A percentile compares a stretch with the other conserved stretches of the same genome.
Conservation (phyloP, 1,140 invertebrate genomes). For the Pentalonia nigronervosa region DNA sequence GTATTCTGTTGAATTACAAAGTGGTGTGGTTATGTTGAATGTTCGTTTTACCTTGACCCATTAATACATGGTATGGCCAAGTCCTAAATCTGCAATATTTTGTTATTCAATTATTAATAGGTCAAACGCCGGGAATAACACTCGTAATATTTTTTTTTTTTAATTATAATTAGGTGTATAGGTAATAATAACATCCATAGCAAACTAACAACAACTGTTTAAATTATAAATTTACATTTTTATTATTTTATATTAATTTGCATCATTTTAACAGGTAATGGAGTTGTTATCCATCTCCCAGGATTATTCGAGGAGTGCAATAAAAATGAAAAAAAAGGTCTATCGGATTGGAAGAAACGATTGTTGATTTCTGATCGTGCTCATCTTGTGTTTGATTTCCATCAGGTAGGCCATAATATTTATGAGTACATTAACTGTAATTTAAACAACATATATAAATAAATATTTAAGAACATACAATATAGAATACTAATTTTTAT, state of each 20-base stretch:
- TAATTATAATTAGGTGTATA: no score
- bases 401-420: slow-evolving; percentile 68
- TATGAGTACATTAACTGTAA: background rate
- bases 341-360: slow-evolving; percentile 82
- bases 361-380: slow-evolving; percentile 95
- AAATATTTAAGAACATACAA: background rate
- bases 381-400: slow-evolving; percentile 93
- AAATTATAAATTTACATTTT: no score
- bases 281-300: slow-evolving; percentile 95
- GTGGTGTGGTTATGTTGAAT: no score
- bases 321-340: slow-evolving; percentile 90
- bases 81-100: no score
- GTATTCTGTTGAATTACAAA: no score
- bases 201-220: no score
- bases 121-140: no score
- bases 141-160: no score
- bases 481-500: background rate
- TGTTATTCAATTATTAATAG: no score
- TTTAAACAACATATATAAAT: background rate
- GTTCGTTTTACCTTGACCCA: no score
- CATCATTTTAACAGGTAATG: slow-evolving; percentile 85
- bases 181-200: no score
- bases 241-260: background rate
- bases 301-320: slow-evolving; percentile 94
- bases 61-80: no score